phyloP scores from a whole-genome alignment of 2,888 invertebrate species.

The Criorhina ranunculi region DNA sequence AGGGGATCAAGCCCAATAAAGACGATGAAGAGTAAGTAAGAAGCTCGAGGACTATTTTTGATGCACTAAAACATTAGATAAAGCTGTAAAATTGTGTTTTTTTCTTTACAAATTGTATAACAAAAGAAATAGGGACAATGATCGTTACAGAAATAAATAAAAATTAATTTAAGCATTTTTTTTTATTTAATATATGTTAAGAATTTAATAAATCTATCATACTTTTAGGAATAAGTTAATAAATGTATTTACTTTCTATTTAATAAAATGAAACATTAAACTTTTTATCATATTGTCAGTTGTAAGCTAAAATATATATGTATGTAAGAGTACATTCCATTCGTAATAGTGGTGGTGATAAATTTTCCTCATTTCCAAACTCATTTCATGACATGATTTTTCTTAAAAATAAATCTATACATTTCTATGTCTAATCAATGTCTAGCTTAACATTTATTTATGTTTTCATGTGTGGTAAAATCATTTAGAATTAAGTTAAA shows the following conservation, averaged over 20 bases:
- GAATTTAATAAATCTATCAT: too few species aligned
- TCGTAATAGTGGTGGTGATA: constrained; percentile 11
- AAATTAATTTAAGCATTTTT: too few species aligned
- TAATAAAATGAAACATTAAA: neutral
- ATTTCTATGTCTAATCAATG: constrained; percentile 10
- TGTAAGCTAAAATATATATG: neutral
- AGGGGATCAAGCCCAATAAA: neutral
- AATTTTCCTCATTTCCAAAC: neutral
- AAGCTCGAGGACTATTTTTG: too few species aligned
- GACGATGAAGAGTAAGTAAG: neutral
- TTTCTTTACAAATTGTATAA: too few species aligned
- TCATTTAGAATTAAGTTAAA: constrained; percentile 12
- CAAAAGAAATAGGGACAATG: too few species aligned
- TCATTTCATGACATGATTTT: constrained; percentile 20
- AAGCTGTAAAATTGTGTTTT: too few species aligned
- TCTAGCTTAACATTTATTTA: constrained; percentile 11
- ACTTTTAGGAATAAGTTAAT: neutral
- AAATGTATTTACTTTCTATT: neutral
- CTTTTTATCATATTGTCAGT: neutral
- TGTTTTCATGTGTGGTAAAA: constrained; percentile 11
- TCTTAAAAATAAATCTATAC: neutral
- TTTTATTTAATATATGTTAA: too few species aligned
- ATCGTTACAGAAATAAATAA: too few species aligned
- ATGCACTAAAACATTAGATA: neutral
- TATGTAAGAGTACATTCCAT: neutral